Evolutionary conservation across 2,113 vertebrate species (phyloP).

Genomic region (Embiotoca jacksoni): DNA sequence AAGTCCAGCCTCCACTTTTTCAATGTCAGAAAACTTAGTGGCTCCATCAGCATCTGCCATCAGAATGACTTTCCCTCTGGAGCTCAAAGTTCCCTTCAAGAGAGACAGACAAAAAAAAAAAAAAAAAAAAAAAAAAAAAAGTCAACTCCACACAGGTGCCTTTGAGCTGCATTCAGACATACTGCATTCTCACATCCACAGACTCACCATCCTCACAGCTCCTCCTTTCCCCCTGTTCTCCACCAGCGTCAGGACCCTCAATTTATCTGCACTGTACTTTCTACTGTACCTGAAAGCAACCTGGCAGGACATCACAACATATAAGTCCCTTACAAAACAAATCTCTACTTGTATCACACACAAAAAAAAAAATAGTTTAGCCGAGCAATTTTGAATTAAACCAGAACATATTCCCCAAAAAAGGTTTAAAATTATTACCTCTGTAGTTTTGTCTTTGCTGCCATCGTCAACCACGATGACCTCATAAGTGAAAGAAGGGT

Average conservation of each 20-base stretch:
- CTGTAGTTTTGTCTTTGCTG: slow-evolving; percentile 94
- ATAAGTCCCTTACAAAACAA: background rate
- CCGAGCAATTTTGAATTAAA: background rate
- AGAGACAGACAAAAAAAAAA: background rate
- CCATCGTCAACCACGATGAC: slow-evolving; percentile 96
- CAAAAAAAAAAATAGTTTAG: no score
- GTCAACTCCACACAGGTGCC: background rate
- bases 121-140: slow-evolving; percentile 5
- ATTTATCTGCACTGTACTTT: slow-evolving; percentile 91
- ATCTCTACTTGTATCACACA: background rate
- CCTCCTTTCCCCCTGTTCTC: slow-evolving; percentile 96
- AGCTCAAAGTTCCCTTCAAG: slow-evolving; percentile 90
- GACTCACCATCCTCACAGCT: slow-evolving; percentile 92
- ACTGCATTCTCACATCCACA: background rate
- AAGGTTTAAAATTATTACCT: slow-evolving; percentile 80
- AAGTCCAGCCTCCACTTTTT: slow-evolving; percentile 92
- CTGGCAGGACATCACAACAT: slow-evolving; percentile 74
- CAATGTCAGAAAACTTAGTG: slow-evolving; percentile 94
- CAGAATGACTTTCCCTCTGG: slow-evolving; percentile 89
- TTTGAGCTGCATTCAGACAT: background rate
- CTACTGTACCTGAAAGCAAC: slow-evolving; percentile 90
- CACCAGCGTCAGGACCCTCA: slow-evolving; percentile 91
- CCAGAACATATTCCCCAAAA: background rate
- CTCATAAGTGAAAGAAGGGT: slow-evolving; percentile 92
- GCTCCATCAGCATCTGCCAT: slow-evolving; percentile 99